phyloP scores from a whole-genome alignment of 2,113 vertebrate species.

The Cottus gobio region DNA sequence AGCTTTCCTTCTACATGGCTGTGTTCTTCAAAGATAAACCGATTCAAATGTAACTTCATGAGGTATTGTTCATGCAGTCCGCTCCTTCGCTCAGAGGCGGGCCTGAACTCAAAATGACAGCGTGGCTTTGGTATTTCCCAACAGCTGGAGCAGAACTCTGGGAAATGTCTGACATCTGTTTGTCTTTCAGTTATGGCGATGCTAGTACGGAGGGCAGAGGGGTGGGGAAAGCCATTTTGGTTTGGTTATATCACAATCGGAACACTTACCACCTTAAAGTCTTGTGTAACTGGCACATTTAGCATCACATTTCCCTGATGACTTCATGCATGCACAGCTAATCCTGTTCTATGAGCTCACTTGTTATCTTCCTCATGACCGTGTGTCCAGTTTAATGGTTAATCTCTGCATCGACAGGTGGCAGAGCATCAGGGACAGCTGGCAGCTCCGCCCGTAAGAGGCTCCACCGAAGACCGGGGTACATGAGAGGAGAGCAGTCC shows the following conservation, averaged over 20 bases:
- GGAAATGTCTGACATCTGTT: slow-evolving; percentile 68
- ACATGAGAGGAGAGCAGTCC: slow-evolving; percentile 82
- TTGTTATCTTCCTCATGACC: slow-evolving; percentile 49
- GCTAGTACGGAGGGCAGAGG: slow-evolving; percentile 15
- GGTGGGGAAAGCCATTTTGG: background rate
- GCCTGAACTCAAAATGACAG: slow-evolving; percentile 56
- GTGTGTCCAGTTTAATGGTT: slow-evolving; percentile 68
- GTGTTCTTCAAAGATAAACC: slow-evolving; percentile 26
- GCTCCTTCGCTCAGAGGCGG: slow-evolving; percentile 36
- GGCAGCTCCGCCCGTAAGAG: slow-evolving; percentile 71
- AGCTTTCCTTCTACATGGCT: background rate
- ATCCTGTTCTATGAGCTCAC: slow-evolving; percentile 42
- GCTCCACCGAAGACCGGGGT: slow-evolving; percentile 84
- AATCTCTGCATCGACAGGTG: slow-evolving; percentile 75
- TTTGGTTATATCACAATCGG: background rate
- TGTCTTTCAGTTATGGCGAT: slow-evolving; percentile 30
- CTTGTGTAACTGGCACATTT: slow-evolving; percentile 24
- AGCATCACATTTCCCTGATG: slow-evolving; percentile 3
- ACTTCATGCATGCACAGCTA: slow-evolving; percentile 16
- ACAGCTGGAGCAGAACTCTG: slow-evolving; percentile 76
- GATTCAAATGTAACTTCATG: slow-evolving; percentile 23
- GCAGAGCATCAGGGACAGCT: slow-evolving; percentile 58
- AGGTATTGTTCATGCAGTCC: slow-evolving; percentile 15
- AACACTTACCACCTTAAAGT: background rate
- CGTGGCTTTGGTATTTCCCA: slow-evolving; percentile 74